Conservation (phyloP, 1,140 invertebrate genomes). For the Rhagoletis pomonella region DNA sequence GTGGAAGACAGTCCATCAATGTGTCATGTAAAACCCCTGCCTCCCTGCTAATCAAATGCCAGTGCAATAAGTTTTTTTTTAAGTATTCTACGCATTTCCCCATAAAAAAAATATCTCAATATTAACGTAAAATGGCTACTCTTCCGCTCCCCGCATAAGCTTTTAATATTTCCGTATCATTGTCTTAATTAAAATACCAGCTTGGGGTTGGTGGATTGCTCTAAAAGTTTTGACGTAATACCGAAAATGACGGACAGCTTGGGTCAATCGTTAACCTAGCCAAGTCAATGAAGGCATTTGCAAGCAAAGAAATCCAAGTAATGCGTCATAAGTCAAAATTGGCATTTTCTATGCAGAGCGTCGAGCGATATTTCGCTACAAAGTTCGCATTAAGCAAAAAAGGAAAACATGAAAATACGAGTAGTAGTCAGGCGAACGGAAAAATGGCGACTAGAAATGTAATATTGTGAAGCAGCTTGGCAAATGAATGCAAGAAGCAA, state of each 20-base stretch:
- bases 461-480: constrained; percentile 26
- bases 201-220: neutral
- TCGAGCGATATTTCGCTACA: neutral
- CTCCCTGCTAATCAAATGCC: too few species aligned
- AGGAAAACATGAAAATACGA: neutral
- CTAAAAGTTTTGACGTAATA: neutral
- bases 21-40: too few species aligned
- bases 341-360: constrained; percentile 4
- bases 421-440: constrained; percentile 7
- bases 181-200: constrained; percentile 33
- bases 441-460: neutral
- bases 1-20: too few species aligned
- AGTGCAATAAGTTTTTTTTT: too few species aligned
- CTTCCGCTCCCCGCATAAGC: too few species aligned
- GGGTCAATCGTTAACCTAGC: too few species aligned
- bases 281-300: constrained; percentile 1
- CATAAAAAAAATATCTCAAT: too few species aligned
- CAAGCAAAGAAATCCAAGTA: neutral
- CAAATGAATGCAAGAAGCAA: constrained; percentile 17
- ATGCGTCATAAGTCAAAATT: neutral
- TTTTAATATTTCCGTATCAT: neutral
- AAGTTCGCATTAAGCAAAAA: neutral
- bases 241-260: neutral
- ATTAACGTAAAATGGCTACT: too few species aligned
- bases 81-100: too few species aligned